A percentile compares a stretch with the other conserved stretches of the same genome.
phyloP scores from a whole-genome alignment of 2,113 vertebrate genomes.

The Pristiophorus japonicus region DNA sequence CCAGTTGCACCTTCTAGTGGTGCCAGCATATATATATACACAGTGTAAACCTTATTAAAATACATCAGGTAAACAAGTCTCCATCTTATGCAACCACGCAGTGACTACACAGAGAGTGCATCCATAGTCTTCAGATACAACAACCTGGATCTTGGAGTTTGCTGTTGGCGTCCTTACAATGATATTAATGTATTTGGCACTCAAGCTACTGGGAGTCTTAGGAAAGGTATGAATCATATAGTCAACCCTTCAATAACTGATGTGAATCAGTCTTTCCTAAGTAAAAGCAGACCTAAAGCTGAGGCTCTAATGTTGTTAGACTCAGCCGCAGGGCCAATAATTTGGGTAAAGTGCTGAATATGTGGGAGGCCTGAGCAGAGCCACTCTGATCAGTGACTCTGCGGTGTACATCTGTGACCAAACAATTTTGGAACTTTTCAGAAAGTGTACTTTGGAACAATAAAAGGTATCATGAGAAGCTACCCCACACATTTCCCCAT shows the following conservation, averaged over 20 bases:
- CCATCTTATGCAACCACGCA: too few relatives aligned
- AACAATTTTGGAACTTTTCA: background rate
- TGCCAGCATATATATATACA: too few relatives aligned
- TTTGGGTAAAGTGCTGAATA: background rate
- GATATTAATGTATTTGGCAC: background rate
- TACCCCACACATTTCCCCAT: too few relatives aligned
- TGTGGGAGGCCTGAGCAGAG: background rate
- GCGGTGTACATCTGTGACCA: too few relatives aligned
- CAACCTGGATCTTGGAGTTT: background rate
- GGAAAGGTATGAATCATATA: background rate
- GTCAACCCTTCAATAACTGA: background rate
- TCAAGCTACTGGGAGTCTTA: background rate
- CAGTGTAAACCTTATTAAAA: too few relatives aligned
- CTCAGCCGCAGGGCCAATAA: background rate
- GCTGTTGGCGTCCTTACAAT: background rate
- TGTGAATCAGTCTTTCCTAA: background rate
- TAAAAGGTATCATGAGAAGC: too few relatives aligned
- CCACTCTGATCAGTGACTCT: background rate
- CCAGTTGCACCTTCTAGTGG: too few relatives aligned
- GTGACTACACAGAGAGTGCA: too few relatives aligned
- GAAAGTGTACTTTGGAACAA: background rate
- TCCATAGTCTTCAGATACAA: too few relatives aligned
- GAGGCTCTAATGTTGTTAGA: background rate
- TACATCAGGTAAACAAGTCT: too few relatives aligned
- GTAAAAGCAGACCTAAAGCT: background rate